Evolutionary conservation across 2,888 invertebrate species (phyloP).

Genomic region (Agrochola circellaris): DNA sequence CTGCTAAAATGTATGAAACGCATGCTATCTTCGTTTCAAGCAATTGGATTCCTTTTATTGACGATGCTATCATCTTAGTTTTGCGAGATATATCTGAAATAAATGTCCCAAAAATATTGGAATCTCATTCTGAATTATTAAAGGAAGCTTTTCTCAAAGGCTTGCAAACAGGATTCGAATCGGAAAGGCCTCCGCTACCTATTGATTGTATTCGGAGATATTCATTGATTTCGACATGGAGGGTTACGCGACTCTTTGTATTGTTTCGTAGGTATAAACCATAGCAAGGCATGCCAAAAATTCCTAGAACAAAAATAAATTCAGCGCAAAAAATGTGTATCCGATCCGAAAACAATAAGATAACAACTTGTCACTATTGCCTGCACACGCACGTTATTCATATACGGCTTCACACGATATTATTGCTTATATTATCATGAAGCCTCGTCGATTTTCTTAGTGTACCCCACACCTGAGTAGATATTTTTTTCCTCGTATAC

Average conservation of each 20-base stretch:
- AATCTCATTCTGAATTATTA: slow-evolving; percentile 34
- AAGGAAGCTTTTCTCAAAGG: slow-evolving; percentile 33
- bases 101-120: slow-evolving; percentile 19
- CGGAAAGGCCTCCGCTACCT: slow-evolving; percentile 23
- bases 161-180: slow-evolving; percentile 43
- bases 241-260: slow-evolving; percentile 4
- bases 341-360: slow-evolving; percentile 40
- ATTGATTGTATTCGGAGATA: slow-evolving; percentile 42
- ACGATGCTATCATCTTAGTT: background rate
- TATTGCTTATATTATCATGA: slow-evolving; percentile 19
- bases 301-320: slow-evolving; percentile 17
- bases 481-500: slow-evolving; percentile 25
- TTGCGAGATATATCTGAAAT: slow-evolving; percentile 12
- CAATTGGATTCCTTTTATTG: slow-evolving; percentile 27
- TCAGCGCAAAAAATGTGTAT: slow-evolving; percentile 9
- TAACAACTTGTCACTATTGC: slow-evolving; percentile 38
- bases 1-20: slow-evolving; percentile 21
- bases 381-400: slow-evolving; percentile 24
- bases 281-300: background rate
- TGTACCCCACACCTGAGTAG: slow-evolving; percentile 14
- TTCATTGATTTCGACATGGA: slow-evolving; percentile 27
- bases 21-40: background rate
- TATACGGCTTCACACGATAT: slow-evolving; percentile 54
- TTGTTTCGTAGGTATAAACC: background rate
- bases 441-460: slow-evolving; percentile 40